Percentiles rank a stretch among this genome's conserved stretches.
These are phyloP conservation scores for Cephus sareptanus DNA, from an alignment of 2,888 invertebrate species.

Conservation along the genomic window DNA sequence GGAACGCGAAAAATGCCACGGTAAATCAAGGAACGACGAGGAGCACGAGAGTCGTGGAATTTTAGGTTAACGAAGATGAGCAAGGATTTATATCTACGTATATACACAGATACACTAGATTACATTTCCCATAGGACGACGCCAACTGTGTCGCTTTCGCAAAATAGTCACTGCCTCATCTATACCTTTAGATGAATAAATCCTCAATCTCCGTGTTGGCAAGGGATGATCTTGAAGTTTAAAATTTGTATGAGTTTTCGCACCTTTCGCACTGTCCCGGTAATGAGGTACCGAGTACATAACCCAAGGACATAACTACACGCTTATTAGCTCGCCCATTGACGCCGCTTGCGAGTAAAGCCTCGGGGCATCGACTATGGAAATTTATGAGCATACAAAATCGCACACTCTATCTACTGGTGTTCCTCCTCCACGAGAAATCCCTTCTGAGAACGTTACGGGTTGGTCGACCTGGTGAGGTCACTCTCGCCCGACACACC, in stretches of 20 bases:
- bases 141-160: background rate
- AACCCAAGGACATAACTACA: background rate
- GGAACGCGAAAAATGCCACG: background rate
- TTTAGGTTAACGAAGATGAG: background rate
- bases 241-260: background rate
- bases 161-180: background rate
- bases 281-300: background rate
- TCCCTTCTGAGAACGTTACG: background rate
- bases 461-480: background rate
- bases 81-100: background rate
- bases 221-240: background rate
- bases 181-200: background rate
- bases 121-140: background rate
- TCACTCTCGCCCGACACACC: background rate
- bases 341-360: background rate
- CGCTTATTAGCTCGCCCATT: background rate
- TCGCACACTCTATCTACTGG: background rate
- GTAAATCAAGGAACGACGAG: background rate
- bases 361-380: background rate
- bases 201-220: background rate
- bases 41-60: background rate
- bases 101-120: background rate
- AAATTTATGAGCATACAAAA: background rate
- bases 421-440: background rate
- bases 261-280: background rate